phyloP scores from a whole-genome alignment of 1,140 invertebrate species.

The Physella acuta region DNA sequence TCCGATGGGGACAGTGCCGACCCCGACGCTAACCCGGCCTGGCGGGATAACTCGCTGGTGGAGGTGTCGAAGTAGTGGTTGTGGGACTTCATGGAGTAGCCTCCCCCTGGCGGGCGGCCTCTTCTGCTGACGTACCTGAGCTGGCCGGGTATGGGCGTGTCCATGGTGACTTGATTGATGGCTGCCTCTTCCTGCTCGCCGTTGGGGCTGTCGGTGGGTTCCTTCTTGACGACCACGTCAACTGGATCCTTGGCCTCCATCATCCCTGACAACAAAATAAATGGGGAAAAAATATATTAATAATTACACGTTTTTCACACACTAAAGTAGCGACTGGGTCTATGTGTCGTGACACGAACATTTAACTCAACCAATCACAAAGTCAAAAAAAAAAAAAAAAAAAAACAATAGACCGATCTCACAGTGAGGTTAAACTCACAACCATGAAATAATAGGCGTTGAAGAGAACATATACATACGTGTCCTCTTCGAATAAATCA shows the following conservation, averaged over 20 bases:
- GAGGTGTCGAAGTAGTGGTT: conserved; percentile 10
- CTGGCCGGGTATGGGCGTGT: background rate
- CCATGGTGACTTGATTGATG: background rate
- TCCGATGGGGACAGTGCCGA: conserved; percentile 5
- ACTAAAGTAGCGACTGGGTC: background rate
- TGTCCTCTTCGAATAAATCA: too few species aligned
- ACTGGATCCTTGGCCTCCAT: background rate
- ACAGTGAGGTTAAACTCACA: background rate
- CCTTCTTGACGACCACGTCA: conserved; percentile 2
- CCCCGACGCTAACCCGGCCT: background rate
- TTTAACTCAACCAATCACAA: too few species aligned
- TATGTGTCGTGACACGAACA: background rate
- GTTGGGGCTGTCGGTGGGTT: background rate
- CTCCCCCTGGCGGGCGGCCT: conserved; percentile 22
- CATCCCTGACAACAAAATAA: background rate
- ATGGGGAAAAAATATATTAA: too few species aligned
- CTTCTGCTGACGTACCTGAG: conserved; percentile 22
- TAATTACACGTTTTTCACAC: too few species aligned
- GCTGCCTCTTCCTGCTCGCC: background rate
- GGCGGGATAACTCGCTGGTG: background rate
- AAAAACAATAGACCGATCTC: background rate
- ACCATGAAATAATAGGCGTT: background rate
- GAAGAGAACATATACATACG: too few species aligned
- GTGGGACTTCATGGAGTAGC: conserved; percentile 24
- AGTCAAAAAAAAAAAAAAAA: background rate